phyloP scores from a whole-genome alignment of 2,797 vertebrate genomes.

The Gallinago stenura region DNA sequence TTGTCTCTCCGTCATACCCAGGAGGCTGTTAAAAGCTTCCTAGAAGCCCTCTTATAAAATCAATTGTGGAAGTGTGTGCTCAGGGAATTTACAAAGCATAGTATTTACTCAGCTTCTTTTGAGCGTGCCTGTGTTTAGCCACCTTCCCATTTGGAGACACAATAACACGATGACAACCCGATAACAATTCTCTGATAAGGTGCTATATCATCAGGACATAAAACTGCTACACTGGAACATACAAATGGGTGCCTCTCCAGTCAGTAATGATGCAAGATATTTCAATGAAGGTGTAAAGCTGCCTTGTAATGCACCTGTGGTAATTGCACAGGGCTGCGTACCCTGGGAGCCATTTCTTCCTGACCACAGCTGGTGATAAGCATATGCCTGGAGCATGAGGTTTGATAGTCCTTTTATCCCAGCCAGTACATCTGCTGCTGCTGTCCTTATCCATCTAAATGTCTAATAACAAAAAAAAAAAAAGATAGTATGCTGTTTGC shows the following conservation, averaged over 20 bases:
- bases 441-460: slow-evolving; percentile 10
- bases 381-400: neutral
- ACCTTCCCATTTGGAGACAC: slow-evolving; percentile 45
- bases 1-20: slow-evolving; percentile 20
- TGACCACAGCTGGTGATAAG: slow-evolving; percentile 36
- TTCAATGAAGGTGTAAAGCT: slow-evolving; percentile 54
- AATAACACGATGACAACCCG: slow-evolving; percentile 47
- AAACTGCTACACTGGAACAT: neutral
- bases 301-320: slow-evolving; percentile 26
- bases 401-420: slow-evolving; percentile 44
- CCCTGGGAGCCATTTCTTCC: slow-evolving; percentile 17
- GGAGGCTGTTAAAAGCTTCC: slow-evolving; percentile 61
- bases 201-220: slow-evolving; percentile 53
- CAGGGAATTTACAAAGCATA: slow-evolving; percentile 61
- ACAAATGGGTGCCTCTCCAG: slow-evolving; percentile 29
- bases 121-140: neutral
- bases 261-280: slow-evolving; percentile 9
- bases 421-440: neutral
- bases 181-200: slow-evolving; percentile 66
- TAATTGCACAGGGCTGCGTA: neutral
- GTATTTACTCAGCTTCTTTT: slow-evolving; percentile 56
- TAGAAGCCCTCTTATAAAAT: slow-evolving; percentile 60
- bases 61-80: slow-evolving; percentile 38
- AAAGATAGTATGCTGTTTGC: slow-evolving; percentile 17
- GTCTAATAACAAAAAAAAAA: neutral